Conservation (phyloP, 2,113 vertebrate genomes). For the Cephalophus harveyi region DNA sequence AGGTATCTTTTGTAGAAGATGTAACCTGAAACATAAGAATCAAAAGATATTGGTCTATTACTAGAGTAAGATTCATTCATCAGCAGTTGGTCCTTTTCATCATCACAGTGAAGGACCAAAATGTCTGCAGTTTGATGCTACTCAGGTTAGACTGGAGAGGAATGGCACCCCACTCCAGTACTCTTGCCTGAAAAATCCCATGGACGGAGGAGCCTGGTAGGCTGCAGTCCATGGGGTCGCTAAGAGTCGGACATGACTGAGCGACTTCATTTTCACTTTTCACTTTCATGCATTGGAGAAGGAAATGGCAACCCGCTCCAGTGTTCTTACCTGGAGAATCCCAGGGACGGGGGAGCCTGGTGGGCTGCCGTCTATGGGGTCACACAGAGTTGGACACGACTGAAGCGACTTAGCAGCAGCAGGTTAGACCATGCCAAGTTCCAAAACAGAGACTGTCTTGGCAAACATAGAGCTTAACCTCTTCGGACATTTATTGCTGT, state of each 20-base stretch:
- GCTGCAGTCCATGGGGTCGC: no score
- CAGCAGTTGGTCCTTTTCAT: neutral
- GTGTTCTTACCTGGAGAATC: no score
- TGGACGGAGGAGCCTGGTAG: no score
- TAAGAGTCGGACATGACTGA: rapidly evolving
- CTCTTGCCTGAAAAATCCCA: no score
- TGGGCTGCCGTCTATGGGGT: no score
- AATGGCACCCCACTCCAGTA: no score
- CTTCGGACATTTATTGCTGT: neutral
- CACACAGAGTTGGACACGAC: rapidly evolving
- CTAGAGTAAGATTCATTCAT: neutral
- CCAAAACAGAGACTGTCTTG: neutral
- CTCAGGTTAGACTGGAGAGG: neutral
- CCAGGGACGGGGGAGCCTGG: no score
- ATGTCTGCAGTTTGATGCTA: neutral
- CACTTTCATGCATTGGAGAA: no score
- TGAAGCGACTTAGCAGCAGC: no score
- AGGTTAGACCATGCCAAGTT: neutral
- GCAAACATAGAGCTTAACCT: neutral
- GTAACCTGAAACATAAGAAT: neutral
- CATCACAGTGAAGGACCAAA: neutral
- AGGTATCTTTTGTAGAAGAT: neutral
- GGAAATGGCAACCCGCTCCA: no score
- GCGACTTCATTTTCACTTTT: no score
- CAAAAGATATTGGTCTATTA: neutral